Evolutionary conservation across 2,113 vertebrate species (phyloP), one percentile per base, ranked within the genome.

Genomic region (Struthio camelus): DNA sequence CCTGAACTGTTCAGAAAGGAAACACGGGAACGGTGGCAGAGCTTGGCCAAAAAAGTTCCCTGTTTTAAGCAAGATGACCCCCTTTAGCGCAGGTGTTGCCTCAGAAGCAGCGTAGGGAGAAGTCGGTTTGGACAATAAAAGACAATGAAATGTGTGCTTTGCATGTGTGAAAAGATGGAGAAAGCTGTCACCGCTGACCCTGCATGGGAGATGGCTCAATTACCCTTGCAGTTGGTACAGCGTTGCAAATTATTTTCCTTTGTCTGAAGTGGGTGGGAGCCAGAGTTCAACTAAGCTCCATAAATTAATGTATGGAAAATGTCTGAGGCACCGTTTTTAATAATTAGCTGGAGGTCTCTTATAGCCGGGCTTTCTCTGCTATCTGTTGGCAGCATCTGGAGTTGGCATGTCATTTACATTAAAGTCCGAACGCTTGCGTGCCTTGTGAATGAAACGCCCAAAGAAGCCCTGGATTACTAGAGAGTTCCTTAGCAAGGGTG

Each of bases 181-280:
- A 93, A 96, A 97, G 71, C 62, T 93, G 93, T 86, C 90, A 64
- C 88, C 88, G 77, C 93, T 97, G 95, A 96, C 97, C 94, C 92
- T 1, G 6, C 11, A 15, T 53, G 75, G 96, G 77, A 96, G 81
- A 91, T 2, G 6, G 91, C 96, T 98, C 92, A 67, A 61, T 97
- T 97, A 88, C 83, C 94, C 22, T 24, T 87, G 94, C 93, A 19
- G 73, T 97, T 97, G 92, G 92, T 96, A 96, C 89, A 75, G 79
- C 61, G 88, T 95, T 96, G 97, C 94, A 97, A 96, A 98, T 98
- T 97, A 97, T 98, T 98, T 98, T 96, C 97, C 97, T 98, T 98
- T 98, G 98, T 98, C 95, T 98, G 97, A 97, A 97, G 97, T 96
- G 97, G 96, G 96, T 97, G 96, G 96, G 94, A 98, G 93, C 83